These are phyloP conservation scores for Rhabdomys pumilio DNA, from an alignment of 2,797 vertebrate species.

Conservation along the genomic window DNA sequence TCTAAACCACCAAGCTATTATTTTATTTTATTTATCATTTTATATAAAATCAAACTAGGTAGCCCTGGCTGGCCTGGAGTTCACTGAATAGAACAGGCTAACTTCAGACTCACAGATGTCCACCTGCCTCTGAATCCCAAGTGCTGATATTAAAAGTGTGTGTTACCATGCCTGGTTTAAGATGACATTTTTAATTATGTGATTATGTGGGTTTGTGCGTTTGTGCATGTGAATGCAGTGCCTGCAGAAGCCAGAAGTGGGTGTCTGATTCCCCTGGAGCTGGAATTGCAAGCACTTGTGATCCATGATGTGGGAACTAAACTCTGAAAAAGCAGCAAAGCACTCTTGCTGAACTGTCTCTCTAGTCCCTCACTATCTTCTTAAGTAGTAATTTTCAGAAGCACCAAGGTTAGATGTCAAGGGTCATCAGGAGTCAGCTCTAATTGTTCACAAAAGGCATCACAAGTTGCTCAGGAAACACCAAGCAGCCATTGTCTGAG, in stretches of 20 bases:
- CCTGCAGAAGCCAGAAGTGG: neutral
- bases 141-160: neutral
- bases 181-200: neutral
- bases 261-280: neutral
- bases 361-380: neutral
- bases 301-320: neutral
- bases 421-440: neutral
- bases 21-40: neutral
- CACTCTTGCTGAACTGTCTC: neutral
- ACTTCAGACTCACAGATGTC: neutral
- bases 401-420: neutral
- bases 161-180: neutral
- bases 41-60: neutral
- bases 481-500: neutral
- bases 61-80: neutral
- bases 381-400: neutral
- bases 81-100: neutral
- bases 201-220: neutral
- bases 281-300: neutral
- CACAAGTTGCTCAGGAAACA: neutral
- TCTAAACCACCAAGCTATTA: no score
- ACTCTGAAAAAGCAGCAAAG: neutral
- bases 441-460: neutral
- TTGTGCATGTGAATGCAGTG: neutral
- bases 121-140: neutral